These are phyloP conservation scores for Drosophila ogumai DNA, from an alignment of 1,140 invertebrate species.

Conservation along the genomic window DNA sequence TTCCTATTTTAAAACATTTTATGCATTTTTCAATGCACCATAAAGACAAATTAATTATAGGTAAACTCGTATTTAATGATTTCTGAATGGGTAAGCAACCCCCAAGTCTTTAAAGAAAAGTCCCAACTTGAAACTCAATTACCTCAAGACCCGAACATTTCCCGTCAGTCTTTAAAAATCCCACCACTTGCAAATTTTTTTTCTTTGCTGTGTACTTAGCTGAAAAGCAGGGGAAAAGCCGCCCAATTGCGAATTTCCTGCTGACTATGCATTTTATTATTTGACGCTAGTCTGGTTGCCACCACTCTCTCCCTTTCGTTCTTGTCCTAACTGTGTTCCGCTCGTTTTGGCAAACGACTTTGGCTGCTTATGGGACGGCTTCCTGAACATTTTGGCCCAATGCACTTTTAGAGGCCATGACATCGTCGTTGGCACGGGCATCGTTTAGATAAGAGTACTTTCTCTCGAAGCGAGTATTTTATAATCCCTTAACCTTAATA, in stretches of 20 bases:
- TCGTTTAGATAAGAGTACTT: slow-evolving; percentile 65
- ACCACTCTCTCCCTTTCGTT: neutral
- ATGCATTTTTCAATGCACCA: neutral
- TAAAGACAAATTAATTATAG: neutral
- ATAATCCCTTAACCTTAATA: slow-evolving; percentile 28
- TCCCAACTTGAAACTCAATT: slow-evolving; percentile 20
- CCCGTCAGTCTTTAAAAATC: slow-evolving; percentile 26
- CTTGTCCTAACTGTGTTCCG: slow-evolving; percentile 15
- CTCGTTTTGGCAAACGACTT: slow-evolving; percentile 54
- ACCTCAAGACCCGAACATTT: slow-evolving; percentile 3
- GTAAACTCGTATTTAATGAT: neutral
- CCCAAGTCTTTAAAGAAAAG: no score
- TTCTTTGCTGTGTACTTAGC: slow-evolving; percentile 20
- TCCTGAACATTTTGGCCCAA: slow-evolving; percentile 59
- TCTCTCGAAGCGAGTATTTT: slow-evolving; percentile 2
- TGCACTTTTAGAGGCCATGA: slow-evolving; percentile 34
- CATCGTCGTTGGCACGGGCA: slow-evolving; percentile 30
- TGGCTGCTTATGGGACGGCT: slow-evolving; percentile 58
- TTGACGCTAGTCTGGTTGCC: slow-evolving; percentile 49
- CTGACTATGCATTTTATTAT: slow-evolving; percentile 69
- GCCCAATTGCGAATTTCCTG: slow-evolving; percentile 63
- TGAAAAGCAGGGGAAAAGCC: slow-evolving; percentile 31
- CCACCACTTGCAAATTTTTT: slow-evolving; percentile 25
- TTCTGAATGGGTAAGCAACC: slow-evolving; percentile 6
- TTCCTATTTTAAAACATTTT: neutral